Evolutionary conservation across 2,888 invertebrate species (phyloP).

Genomic region (Clostera curtula): DNA sequence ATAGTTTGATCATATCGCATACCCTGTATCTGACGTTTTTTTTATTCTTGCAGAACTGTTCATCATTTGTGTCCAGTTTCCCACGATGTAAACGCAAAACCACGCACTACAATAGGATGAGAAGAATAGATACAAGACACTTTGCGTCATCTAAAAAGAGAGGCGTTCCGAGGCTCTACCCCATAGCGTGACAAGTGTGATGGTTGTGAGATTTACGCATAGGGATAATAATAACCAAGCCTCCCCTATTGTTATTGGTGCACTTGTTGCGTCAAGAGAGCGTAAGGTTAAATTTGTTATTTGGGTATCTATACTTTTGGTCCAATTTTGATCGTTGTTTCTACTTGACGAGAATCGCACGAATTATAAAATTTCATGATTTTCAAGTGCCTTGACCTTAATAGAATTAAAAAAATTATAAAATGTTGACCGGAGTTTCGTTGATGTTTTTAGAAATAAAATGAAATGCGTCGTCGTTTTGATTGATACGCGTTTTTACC

Average conservation of each 20-base stretch:
- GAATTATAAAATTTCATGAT: too few relatives aligned
- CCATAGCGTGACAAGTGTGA: conserved; percentile 58
- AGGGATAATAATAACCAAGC: conserved; percentile 29
- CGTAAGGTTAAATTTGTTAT: conserved; percentile 9
- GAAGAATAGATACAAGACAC: conserved; percentile 37
- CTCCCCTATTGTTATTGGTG: conserved; percentile 34
- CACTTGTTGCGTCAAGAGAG: conserved; percentile 41
- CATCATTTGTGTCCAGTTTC: conserved; percentile 30
- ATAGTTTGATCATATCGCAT: too few relatives aligned
- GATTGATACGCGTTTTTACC: too few relatives aligned
- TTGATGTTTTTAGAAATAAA: too few relatives aligned
- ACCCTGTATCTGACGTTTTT: conserved; percentile 20
- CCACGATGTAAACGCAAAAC: conserved; percentile 52
- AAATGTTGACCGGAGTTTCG: too few relatives aligned
- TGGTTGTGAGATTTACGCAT: conserved; percentile 30
- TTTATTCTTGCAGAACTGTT: conserved; percentile 30
- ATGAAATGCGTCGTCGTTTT: too few relatives aligned
- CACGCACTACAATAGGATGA: conserved; percentile 26
- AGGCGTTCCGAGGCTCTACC: conserved; percentile 39
- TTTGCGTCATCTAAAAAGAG: conserved; percentile 51
- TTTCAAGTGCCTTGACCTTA: too few relatives aligned
- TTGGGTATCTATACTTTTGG: too few relatives aligned
- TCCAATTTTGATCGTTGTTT: too few relatives aligned
- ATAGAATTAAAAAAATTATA: too few relatives aligned
- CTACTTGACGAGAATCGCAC: too few relatives aligned